These are phyloP conservation scores for Archivesica marissinica DNA, from an alignment of 1,140 invertebrate genomes.

Conservation along the genomic window DNA sequence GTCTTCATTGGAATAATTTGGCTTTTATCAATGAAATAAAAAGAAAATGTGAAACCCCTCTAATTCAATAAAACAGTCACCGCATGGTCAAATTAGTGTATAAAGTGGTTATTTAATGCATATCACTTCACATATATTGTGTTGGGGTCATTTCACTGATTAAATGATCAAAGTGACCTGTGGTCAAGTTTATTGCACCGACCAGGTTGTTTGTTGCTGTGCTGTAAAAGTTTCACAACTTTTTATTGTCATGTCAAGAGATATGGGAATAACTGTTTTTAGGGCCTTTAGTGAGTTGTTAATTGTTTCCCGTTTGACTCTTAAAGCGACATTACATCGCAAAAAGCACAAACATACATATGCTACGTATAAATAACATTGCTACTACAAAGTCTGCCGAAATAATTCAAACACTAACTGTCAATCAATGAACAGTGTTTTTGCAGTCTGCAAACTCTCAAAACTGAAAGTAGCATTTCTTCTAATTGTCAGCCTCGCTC, in stretches of 20 bases:
- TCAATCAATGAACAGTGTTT: too few relatives aligned
- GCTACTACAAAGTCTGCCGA: too few relatives aligned
- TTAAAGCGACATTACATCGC: too few relatives aligned
- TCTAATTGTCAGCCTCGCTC: too few relatives aligned
- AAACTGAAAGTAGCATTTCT: too few relatives aligned
- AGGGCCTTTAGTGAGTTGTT: too few relatives aligned
- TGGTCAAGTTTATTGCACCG: neutral
- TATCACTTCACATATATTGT: neutral
- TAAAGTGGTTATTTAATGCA: conserved; percentile 1
- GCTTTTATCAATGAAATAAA: neutral
- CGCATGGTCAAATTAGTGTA: neutral
- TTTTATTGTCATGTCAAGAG: neutral
- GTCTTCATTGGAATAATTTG: neutral
- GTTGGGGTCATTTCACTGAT: neutral
- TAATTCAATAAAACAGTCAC: conserved; percentile 9
- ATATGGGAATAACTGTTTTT: neutral
- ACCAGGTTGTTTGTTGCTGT: conserved; percentile 10
- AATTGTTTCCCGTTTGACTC: too few relatives aligned
- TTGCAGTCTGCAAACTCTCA: too few relatives aligned
- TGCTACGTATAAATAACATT: too few relatives aligned
- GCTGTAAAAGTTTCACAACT: neutral
- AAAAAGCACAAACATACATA: too few relatives aligned
- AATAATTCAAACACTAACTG: too few relatives aligned
- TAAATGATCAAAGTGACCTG: conserved; percentile 21
- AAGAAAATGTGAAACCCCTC: neutral